phyloP scores from a whole-genome alignment of 2,888 invertebrate species.

The Harmothoe impar region DNA sequence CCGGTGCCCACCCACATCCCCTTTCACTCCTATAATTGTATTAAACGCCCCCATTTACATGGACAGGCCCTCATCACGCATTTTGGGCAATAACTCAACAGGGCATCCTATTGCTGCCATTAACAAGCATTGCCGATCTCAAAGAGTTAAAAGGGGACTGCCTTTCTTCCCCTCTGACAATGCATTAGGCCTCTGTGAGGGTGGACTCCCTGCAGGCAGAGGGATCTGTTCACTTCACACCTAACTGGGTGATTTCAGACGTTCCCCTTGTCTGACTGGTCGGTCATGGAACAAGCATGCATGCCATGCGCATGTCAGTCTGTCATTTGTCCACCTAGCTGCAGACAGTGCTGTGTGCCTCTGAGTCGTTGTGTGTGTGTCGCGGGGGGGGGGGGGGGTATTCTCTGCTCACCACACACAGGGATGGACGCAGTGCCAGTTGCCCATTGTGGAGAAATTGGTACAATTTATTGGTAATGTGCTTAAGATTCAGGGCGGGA shows the following conservation, averaged over 20 bases:
- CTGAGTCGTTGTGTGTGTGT: not conserved
- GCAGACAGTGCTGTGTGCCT: not conserved
- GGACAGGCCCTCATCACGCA: not conserved
- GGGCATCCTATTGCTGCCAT: not conserved
- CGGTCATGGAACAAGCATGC: not conserved
- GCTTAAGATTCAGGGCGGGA: too few relatives aligned
- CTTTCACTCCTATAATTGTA: not conserved
- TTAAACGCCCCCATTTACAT: not conserved
- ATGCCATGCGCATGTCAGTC: not conserved
- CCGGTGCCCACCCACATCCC: too few relatives aligned
- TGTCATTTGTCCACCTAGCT: not conserved
- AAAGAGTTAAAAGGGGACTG: not conserved
- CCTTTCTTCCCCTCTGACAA: not conserved
- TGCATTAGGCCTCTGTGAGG: not conserved
- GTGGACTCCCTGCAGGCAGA: not conserved
- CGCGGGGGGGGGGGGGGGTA: too few relatives aligned
- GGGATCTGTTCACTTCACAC: not conserved
- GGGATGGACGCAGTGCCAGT: not conserved
- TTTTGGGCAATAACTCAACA: not conserved
- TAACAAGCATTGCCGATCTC: not conserved
- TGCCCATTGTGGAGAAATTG: not conserved
- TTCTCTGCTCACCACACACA: too few relatives aligned
- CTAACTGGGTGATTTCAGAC: slow-evolving; percentile 9
- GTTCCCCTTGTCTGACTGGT: slow-evolving; percentile 6
- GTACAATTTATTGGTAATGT: too few relatives aligned